Evolutionary conservation across 2,797 vertebrate genomes (phyloP), one percentile per base, ranked within the genome.

Genomic region (Parotocinclus haroldoi): DNA sequence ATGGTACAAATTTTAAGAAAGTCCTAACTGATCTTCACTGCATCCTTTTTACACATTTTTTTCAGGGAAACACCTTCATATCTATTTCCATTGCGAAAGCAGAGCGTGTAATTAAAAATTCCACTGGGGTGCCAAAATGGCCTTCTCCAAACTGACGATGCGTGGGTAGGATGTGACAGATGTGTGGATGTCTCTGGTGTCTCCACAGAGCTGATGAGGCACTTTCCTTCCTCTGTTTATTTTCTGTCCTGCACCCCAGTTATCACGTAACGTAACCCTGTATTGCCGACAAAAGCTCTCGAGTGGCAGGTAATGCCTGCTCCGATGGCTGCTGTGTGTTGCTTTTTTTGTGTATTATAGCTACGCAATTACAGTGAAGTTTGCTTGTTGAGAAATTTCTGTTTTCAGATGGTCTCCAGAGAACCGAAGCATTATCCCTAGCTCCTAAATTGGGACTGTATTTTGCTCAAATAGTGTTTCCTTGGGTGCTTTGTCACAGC

Each of bases 111-210:
- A 79, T 84, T 81, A 78, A 81, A 73, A 75, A 57, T 38, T 55
- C 79, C 82, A 80, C 81, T 82, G 76, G 46, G 52, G 63, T 66
- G 79, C 74, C 76, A 86, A 87, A 84, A 81, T 74, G 45, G 60
- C 51, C 70, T 64, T 81, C 75, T 69, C 70, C 73, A 84, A 76
- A 73, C 79, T 78, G 82, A 84, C 72, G 78, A 82, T 69, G 80
- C 82, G 82, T 64, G 69, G 74, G 76, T 76, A 71, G 74, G 66
- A 63, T 75, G 77, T 85, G 86, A 84, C 82, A 82, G 78, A 84
- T 81, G 82, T 83, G 67, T 79, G 73, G 78, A 81, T 72, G 75
- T 76, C 75, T 36, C 62, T 81, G 65, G 75, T 57, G 76, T 84
- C 79, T 80, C 78, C 10, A 55, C 11, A 66, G 77, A 78, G 79